Base-by-base conservation (phyloP, 35 echinoderm and acorn worm species). In the Patiria miniata region DNA sequence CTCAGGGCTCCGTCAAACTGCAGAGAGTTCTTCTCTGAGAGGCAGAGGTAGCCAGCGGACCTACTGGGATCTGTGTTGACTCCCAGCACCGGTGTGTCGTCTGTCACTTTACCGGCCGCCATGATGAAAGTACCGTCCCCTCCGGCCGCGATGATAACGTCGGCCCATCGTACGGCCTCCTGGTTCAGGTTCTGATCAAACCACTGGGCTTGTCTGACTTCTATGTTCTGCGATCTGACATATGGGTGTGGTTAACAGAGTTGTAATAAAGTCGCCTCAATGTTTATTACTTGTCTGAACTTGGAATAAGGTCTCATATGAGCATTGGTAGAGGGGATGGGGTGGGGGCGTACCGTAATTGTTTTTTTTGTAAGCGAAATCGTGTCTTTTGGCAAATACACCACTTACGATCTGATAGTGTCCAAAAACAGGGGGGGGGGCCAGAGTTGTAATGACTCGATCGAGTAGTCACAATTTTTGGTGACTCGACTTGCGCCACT, bases 111-210 rank as follows among this genome's bases (percentile, higher is more conserved):
- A 78, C 86, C 90, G 36, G 96, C 89, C 14, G 96, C 83, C 17
- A 88, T 68, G 33, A 99, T 83, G 80, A 90, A 99, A 39, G 96
- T 99, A 14, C 96, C 96, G 38, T 99, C 96, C 36, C 96, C 96
- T n/a, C 96, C 96, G 17, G 93, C 91, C 18, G 96, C 89, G 1
- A 99, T 86, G 16, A 99, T 53, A 22, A 94, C 30, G 42, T 94
- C 89, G 16, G 96, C 96, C 89, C 93, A 91, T 33, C 86, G 39
- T 0, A 92, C 83, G 8, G 83, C 54, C 39, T 90, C 91, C 29
- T 91, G 37, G n/a, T 83, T 92, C 21, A 80, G 87, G 28, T 28
- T 83, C 7, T 83, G 57, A 19, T 95, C 89, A 5, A 53, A 77
- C 44, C 83, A 84, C 7, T 83, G 40, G 1, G 83, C 82, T 17